Evolutionary conservation across 2,113 vertebrate genomes (phyloP).

Genomic region (Poecile atricapillus): DNA sequence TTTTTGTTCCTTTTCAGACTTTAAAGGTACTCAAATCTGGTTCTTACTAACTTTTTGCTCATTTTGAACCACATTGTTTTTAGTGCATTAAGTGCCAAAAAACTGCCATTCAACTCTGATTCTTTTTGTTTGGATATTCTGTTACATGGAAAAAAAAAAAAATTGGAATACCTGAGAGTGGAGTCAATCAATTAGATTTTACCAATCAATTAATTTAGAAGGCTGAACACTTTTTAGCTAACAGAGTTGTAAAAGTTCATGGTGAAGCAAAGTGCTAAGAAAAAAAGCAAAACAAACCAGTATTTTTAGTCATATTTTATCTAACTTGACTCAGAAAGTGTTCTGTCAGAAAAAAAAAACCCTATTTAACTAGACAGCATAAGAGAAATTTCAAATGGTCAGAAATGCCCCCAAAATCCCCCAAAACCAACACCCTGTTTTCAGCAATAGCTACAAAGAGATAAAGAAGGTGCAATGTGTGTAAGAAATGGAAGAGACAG

Average conservation of each 20-base stretch:
- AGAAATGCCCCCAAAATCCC: background rate
- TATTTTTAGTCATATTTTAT: background rate
- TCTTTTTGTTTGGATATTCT: background rate
- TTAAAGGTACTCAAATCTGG: background rate
- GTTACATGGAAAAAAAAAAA: too few species aligned
- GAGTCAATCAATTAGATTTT: background rate
- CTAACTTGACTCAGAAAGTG: background rate
- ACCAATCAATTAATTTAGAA: background rate
- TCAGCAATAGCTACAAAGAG: background rate
- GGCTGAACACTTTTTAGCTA: background rate
- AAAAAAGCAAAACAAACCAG: rapidly evolving
- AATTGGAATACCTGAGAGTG: background rate
- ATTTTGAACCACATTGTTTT: background rate
- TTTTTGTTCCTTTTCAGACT: background rate
- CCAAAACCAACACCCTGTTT: background rate
- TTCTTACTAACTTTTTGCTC: background rate
- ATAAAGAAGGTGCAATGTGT: background rate
- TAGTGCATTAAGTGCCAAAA: rapidly evolving
- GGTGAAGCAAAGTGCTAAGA: background rate
- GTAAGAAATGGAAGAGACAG: background rate
- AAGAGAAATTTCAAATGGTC: rapidly evolving
- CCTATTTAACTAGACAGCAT: background rate
- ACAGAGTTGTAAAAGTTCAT: background rate
- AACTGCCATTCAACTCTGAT: background rate
- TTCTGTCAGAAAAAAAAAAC: background rate